Conservation (phyloP, 2,888 invertebrate species). For the Tanypteryx hageni region DNA sequence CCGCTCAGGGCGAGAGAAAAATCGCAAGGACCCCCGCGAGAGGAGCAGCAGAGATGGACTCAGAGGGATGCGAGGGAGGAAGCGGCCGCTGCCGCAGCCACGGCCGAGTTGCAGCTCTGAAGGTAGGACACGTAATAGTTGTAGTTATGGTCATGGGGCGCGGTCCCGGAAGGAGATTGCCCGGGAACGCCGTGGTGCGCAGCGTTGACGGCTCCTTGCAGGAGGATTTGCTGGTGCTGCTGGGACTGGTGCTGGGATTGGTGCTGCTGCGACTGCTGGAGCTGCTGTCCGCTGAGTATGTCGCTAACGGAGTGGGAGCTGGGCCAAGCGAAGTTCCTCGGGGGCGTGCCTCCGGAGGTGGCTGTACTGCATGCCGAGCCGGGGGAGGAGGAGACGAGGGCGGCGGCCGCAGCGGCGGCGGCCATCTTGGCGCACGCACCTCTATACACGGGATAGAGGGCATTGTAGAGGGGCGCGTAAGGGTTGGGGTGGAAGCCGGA, state of each 20-base stretch:
- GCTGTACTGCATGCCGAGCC: neutral
- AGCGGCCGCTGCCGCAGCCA: slow-evolving; percentile 69
- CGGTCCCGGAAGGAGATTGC: slow-evolving; percentile 66
- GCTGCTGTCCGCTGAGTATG: slow-evolving; percentile 70
- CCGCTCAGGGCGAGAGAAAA: neutral
- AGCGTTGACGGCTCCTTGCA: slow-evolving; percentile 73
- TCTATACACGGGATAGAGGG: slow-evolving; percentile 66
- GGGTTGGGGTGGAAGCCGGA: slow-evolving; percentile 59
- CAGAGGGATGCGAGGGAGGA: slow-evolving; percentile 23
- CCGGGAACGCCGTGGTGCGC: slow-evolving; percentile 69
- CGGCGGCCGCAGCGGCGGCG: slow-evolving; percentile 68
- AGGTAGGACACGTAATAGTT: slow-evolving; percentile 84
- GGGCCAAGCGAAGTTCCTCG: slow-evolving; percentile 71
- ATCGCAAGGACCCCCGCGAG: neutral
- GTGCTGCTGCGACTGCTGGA: slow-evolving; percentile 69
- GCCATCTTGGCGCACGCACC: slow-evolving; percentile 65
- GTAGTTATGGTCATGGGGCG: slow-evolving; percentile 73
- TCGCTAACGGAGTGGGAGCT: slow-evolving; percentile 73
- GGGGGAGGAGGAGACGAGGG: slow-evolving; percentile 63
- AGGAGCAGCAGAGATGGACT: neutral
- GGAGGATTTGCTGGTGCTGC: slow-evolving; percentile 72
- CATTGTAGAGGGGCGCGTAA: slow-evolving; percentile 56
- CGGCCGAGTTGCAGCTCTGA: slow-evolving; percentile 76
- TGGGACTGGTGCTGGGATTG: slow-evolving; percentile 71
- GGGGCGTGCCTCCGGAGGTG: slow-evolving; percentile 66